Evolutionary conservation across 2,797 vertebrate species (phyloP).

Genomic region (Carduelis carduelis): DNA sequence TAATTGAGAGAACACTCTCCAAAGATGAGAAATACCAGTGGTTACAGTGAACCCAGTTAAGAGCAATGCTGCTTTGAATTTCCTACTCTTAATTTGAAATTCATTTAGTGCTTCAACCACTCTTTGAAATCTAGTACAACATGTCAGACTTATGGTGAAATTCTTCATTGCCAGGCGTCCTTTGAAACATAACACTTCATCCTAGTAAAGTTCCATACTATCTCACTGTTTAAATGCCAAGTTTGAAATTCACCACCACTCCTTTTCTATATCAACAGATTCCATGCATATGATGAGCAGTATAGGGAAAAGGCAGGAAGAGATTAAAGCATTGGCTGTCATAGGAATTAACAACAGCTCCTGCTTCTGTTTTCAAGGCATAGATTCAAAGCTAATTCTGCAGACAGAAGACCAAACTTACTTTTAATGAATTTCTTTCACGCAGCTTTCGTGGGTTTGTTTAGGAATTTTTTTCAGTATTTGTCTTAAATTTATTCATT

Average conservation of each 20-base stretch:
- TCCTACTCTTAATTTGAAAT: conserved; percentile 45
- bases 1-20: not conserved
- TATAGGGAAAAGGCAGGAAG: conserved; percentile 24
- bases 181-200: conserved; percentile 53
- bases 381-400: conserved; percentile 18
- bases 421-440: not conserved
- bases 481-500: not conserved
- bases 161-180: conserved; percentile 16
- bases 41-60: not conserved
- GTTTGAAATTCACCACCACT: conserved; percentile 45
- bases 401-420: not conserved
- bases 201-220: conserved; percentile 23
- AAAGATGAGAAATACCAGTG: not conserved
- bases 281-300: conserved; percentile 38
- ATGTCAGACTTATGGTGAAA: not conserved
- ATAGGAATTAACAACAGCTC: conserved; percentile 23
- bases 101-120: conserved; percentile 19
- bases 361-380: conserved; percentile 5
- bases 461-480: not conserved
- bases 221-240: conserved; percentile 1
- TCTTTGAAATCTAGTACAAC: conserved; percentile 55
- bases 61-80: conserved; percentile 30
- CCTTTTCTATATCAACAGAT: not conserved
- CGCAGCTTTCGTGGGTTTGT: not conserved
- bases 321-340: conserved; percentile 41